Evolutionary conservation across 2,113 vertebrate genomes (phyloP).

Genomic region (Aix galericulata): DNA sequence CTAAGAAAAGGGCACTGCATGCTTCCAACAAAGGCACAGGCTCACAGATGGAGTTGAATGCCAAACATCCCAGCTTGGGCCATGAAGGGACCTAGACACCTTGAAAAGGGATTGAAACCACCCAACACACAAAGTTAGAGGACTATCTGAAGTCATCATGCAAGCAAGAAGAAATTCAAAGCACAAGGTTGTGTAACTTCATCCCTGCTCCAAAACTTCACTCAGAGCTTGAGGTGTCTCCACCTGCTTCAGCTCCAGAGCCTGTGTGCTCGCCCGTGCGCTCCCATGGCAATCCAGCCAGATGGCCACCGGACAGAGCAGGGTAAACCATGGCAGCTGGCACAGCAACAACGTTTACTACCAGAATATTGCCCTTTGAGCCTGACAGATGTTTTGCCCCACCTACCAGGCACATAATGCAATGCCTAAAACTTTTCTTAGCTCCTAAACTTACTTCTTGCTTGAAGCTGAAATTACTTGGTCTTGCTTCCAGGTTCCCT

Average conservation of each 20-base stretch:
- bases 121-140: background rate
- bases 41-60: background rate
- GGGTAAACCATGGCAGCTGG: background rate
- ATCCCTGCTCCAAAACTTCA: background rate
- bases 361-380: background rate
- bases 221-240: background rate
- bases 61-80: background rate
- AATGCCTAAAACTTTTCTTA: background rate
- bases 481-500: background rate
- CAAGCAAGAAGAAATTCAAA: background rate
- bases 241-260: background rate
- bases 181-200: background rate
- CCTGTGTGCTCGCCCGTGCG: background rate
- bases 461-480: background rate
- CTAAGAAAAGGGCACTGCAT: background rate
- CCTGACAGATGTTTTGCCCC: background rate
- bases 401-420: background rate
- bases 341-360: background rate
- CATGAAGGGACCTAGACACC: background rate
- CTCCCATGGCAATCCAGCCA: background rate
- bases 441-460: background rate
- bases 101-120: background rate
- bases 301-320: fast-evolving
- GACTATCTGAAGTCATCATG: background rate
- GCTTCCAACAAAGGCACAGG: background rate